These are phyloP conservation scores for Neolamprologus caudopunctatus DNA, from an alignment of 2,113 vertebrate species.

Conservation along the genomic window DNA sequence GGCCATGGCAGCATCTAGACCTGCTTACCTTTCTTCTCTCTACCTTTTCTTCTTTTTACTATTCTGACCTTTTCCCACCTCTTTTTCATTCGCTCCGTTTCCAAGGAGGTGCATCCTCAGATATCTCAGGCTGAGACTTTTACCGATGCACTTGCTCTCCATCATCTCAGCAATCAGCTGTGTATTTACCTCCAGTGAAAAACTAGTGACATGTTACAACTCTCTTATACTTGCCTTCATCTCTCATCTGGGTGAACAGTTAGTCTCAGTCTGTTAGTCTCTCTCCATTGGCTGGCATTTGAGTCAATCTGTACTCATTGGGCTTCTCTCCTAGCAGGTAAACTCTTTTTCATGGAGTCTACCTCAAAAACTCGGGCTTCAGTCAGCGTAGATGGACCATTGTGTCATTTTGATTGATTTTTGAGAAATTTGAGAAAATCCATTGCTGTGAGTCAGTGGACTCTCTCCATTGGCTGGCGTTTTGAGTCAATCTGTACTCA, in stretches of 20 bases:
- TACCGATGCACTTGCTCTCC: neutral
- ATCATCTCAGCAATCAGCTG: neutral
- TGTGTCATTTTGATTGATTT: no score
- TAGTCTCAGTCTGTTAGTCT: neutral
- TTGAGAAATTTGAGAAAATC: no score
- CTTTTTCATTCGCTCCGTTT: neutral
- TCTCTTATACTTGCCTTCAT: neutral
- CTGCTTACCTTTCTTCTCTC: neutral
- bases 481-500: neutral
- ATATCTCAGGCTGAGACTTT: neutral
- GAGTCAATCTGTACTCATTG: neutral
- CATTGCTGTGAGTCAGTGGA: no score
- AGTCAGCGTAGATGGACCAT: no score
- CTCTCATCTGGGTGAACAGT: neutral
- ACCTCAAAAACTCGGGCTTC: no score
- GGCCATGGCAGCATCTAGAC: neutral
- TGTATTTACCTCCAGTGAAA: neutral
- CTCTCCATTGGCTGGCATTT: neutral
- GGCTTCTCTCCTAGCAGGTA: neutral
- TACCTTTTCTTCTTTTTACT: neutral
- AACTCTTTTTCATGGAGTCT: no score
- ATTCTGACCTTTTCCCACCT: neutral
- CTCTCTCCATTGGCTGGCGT: neutral
- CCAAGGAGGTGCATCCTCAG: neutral
- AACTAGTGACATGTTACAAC: neutral